phyloP scores from a whole-genome alignment of 2,888 invertebrate species.

The Carpatolechia fugitivella region DNA sequence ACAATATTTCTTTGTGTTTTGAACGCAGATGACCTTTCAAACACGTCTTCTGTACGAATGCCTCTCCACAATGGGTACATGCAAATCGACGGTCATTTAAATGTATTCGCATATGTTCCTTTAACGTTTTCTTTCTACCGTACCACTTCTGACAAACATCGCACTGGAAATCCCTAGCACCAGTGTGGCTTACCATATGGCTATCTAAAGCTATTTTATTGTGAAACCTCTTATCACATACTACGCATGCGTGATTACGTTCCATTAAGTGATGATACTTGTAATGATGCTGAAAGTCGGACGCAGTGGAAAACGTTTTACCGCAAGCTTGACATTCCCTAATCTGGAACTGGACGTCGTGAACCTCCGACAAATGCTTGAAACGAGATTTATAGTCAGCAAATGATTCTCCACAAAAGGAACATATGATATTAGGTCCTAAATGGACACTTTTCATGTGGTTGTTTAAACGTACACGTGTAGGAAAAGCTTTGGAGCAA shows the following conservation, averaged over 20 bases:
- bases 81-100: conserved; percentile 31
- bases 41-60: conserved; percentile 33
- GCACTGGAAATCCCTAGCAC: conserved; percentile 48
- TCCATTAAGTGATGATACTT: conserved; percentile 54
- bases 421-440: conserved; percentile 24
- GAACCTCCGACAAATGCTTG: conserved; percentile 27
- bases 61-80: conserved; percentile 27
- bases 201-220: conserved; percentile 29
- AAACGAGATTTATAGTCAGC: conserved; percentile 25
- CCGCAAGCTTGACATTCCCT: conserved; percentile 44
- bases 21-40: conserved; percentile 28
- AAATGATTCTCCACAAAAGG: conserved; percentile 29
- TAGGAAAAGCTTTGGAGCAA: conserved; percentile 51
- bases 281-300: conserved; percentile 38
- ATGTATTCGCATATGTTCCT: conserved; percentile 41
- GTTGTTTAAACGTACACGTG: conserved; percentile 21
- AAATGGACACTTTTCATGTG: conserved; percentile 9
- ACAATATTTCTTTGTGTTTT: conserved; percentile 21
- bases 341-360: conserved; percentile 22
- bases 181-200: conserved; percentile 53
- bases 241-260: conserved; percentile 48
- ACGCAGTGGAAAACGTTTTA: conserved; percentile 33
- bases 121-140: conserved; percentile 29
- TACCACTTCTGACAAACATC: conserved; percentile 45
- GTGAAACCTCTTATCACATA: conserved; percentile 56